Conservation (phyloP, 2,113 vertebrate genomes). For the Girardinichthys multiradiatus region DNA sequence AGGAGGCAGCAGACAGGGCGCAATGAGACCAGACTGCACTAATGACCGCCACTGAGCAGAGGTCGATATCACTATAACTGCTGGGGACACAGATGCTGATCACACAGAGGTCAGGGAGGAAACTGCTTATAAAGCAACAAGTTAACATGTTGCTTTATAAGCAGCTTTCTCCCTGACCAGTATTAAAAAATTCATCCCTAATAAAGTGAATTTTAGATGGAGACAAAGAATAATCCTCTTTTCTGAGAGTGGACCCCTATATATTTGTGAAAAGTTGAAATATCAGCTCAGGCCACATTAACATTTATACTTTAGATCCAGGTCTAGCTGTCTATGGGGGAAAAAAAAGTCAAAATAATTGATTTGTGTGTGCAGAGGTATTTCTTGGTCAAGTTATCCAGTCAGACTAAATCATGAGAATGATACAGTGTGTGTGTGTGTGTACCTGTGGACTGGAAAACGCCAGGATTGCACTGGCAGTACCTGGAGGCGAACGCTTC, state of each 20-base stretch:
- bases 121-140: conserved; percentile 11
- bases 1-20: neutral
- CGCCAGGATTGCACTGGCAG: conserved; percentile 96
- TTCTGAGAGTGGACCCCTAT: neutral
- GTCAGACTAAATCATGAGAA: conserved; percentile 46
- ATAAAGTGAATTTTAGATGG: neutral
- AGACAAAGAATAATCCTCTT: neutral
- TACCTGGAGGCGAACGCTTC: conserved; percentile 97
- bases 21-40: neutral
- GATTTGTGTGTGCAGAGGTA: conserved; percentile 48
- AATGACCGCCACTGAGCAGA: conserved; percentile 52
- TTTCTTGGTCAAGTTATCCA: conserved; percentile 26
- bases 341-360: conserved; percentile 35
- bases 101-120: conserved; percentile 23
- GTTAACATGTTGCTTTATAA: no score
- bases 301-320: neutral
- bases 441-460: conserved; percentile 98
- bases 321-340: neutral
- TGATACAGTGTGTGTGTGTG: conserved; percentile 17
- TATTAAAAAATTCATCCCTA: conserved; percentile 7
- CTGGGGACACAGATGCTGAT: conserved; percentile 52
- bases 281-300: neutral
- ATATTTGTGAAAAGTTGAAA: neutral
- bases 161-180: no score
- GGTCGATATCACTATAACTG: conserved; percentile 64